Evolutionary conservation across 2,888 invertebrate genomes (phyloP), one percentile per base, ranked within the genome.

Genomic region (Amiota minor): DNA sequence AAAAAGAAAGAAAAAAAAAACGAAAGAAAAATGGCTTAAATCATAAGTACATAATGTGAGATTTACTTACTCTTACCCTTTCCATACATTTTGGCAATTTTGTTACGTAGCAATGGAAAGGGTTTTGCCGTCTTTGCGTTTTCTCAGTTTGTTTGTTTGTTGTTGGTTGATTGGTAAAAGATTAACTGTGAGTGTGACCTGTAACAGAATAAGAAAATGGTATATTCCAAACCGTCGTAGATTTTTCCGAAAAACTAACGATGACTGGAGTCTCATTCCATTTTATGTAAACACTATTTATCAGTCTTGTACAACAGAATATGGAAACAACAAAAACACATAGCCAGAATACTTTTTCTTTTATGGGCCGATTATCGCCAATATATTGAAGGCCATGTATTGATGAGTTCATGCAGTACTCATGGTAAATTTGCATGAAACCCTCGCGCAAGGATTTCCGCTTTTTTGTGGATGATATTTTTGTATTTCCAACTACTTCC

Each of bases 241-340:
- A 92, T 73, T 92, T 93, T 87, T 94, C 93, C 0, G 94, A 93
- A 85, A 94, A 94, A 82, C 93, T 94, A 2, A 94, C 94, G 72
- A 94, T 93, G 1, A 94, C 93, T 0, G 94, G 94, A 74, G 92
- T 93, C 75, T 91, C 91, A 71, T 92, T 91, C 94, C 94, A 94
- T 86, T 94, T 94, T 71, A 91, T 90, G 90, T 93, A 94, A 9
- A 93, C 92, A 85, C 92, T 92, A 72, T 89, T 87, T 65, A 93
- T 93, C 3, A 93, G 87, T 55, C 89, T 90, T 18, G 91, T 87
- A 78, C 93, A 93, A 20, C 92, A 90, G 35, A 92, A 90, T 9
- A 94, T 91, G 35, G 93, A 93, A 62, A 92, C 90, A 4, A 90
- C 85, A 74, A 92, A 91, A 80, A 92, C 91, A 45, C 91, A 88